Conservation (phyloP, 2,113 vertebrate genomes). For the Gallinago media region DNA sequence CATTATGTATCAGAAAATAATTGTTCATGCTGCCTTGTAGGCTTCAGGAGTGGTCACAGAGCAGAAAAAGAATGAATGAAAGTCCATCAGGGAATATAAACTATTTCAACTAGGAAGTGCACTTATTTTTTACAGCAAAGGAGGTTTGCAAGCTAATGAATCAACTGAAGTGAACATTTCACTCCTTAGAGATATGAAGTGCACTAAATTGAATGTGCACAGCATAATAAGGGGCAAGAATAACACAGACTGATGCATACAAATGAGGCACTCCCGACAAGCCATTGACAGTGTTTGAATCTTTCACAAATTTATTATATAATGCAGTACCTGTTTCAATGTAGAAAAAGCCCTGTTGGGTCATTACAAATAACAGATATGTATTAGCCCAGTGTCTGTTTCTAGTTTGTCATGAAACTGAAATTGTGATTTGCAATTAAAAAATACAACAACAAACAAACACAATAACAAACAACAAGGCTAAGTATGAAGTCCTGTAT, state of each 20-base stretch:
- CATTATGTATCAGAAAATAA: background rate
- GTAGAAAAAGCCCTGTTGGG: background rate
- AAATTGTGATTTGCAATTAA: background rate
- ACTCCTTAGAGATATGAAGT: background rate
- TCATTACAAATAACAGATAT: background rate
- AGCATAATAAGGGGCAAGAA: background rate
- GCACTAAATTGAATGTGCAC: background rate
- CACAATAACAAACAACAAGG: background rate
- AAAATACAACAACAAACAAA: background rate
- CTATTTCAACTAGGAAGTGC: background rate
- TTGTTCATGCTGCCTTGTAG: background rate
- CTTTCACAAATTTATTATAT: background rate
- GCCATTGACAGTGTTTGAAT: background rate
- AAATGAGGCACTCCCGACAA: background rate
- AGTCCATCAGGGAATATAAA: background rate
- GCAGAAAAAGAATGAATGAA: background rate
- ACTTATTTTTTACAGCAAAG: background rate
- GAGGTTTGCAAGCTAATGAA: background rate
- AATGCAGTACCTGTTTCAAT: background rate
- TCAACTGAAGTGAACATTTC: background rate
- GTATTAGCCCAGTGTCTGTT: background rate
- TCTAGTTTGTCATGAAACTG: background rate
- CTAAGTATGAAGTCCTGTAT: fast-evolving
- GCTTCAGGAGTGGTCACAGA: background rate
- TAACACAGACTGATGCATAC: background rate